Evolutionary conservation across 1,140 invertebrate genomes (phyloP).

Genomic region (Scaptomyza pallida): DNA sequence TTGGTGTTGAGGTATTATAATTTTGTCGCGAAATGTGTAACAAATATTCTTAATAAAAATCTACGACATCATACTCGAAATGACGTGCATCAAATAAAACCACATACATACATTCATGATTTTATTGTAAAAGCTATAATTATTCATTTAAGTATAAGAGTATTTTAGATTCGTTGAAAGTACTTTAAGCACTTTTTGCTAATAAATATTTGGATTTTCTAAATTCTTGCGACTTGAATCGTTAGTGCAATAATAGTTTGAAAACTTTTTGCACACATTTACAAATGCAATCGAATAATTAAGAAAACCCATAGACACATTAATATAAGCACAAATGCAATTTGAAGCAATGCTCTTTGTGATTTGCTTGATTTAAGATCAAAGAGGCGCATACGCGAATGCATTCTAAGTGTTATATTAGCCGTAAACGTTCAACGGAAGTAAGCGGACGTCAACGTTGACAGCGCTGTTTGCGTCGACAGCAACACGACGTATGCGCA

Average conservation of each 20-base stretch:
- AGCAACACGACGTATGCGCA: constrained; percentile 55
- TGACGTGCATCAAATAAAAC: no score
- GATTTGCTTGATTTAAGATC: constrained; percentile 41
- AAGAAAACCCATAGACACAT: no score
- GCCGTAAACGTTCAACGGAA: constrained; percentile 31
- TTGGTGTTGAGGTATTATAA: not conserved
- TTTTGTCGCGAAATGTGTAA: not conserved
- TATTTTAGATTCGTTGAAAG: constrained; percentile 5
- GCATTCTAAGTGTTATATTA: constrained; percentile 68
- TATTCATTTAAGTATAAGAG: not conserved
- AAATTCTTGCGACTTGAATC: constrained; percentile 13
- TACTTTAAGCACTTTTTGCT: not conserved
- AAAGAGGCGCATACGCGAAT: constrained; percentile 50
- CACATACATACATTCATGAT: no score
- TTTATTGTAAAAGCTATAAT: no score
- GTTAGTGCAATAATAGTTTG: not conserved
- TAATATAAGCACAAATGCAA: no score
- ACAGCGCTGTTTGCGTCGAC: constrained; percentile 7
- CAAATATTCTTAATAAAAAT: not conserved
- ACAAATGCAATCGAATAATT: constrained; percentile 9
- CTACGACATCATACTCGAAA: no score
- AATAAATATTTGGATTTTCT: constrained; percentile 35
- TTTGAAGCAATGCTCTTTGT: not conserved
- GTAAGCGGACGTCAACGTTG: constrained; percentile 27
- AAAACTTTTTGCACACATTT: constrained; percentile 21